Conservation (phyloP, 2,113 vertebrate species). For the Pachycephala philippinensis region DNA sequence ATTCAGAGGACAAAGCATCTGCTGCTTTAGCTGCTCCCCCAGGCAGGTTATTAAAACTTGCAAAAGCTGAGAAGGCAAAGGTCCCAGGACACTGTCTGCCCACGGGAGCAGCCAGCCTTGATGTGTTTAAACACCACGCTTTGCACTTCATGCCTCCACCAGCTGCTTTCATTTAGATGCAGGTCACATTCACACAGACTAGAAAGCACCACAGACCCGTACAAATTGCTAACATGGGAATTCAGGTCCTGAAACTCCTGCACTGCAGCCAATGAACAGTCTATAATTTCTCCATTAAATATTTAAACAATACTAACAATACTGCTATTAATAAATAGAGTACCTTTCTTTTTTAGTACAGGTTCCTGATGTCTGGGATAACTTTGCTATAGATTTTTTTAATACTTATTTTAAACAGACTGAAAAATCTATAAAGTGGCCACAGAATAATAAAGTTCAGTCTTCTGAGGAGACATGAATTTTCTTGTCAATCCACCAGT, state of each 20-base stretch:
- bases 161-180: slow-evolving; percentile 51
- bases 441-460: neutral
- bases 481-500: neutral
- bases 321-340: neutral
- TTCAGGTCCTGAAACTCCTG: slow-evolving; percentile 21
- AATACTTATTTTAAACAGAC: neutral
- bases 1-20: neutral
- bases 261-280: slow-evolving; percentile 4
- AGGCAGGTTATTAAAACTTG: neutral
- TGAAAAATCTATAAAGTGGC: neutral
- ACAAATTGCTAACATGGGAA: slow-evolving; percentile 51
- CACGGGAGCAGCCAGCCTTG: neutral
- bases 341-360: neutral
- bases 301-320: slow-evolving; percentile 33
- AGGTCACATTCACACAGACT: slow-evolving; percentile 17
- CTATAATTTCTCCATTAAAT: slow-evolving; percentile 14
- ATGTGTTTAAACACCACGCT: neutral
- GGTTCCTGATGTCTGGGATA: neutral
- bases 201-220: slow-evolving; percentile 39
- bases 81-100: neutral
- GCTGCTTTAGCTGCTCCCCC: neutral
- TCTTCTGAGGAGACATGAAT: neutral
- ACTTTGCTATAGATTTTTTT: neutral
- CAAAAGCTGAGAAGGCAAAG: neutral
- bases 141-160: neutral